Base-by-base conservation (phyloP, 2,888 invertebrate species). In the Polymixis flavicincta region DNA sequence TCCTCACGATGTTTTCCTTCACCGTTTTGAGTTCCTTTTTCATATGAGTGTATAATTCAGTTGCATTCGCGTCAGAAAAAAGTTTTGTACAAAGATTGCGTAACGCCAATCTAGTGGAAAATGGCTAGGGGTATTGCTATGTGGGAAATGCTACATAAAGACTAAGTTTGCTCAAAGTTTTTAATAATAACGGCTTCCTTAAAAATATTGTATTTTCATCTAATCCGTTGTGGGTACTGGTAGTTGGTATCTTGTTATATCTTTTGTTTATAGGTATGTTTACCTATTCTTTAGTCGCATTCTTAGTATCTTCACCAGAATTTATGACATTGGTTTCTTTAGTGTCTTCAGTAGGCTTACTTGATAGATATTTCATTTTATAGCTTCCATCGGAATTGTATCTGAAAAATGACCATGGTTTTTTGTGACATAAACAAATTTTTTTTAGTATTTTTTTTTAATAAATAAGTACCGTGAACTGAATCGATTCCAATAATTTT, bases 301-400 rank as follows among this genome's bases (percentile, higher is more conserved):
- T 80, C 66, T 83, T 72, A 72, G 76, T 71, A 37, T 78, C 78
- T 71, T 85, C 54, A 3, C 54, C 73, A 48, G 86, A 72, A 19
- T 89, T 83, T 48, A 83, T 73, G 5, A 71, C 45, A 48, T 78
- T 84, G 28, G 74, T 75, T 65, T 80, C 66, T n/a, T 75, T 67
- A 11, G 60, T 76, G 17, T 80, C 79, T 37, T 81, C 78, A 7
- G 78, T 57, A 32, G 84, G 57, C 87, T 97, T 97, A 45, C 89
- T 92, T 61, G 93, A 93, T 83, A 97, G 90, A 91, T 98, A 98
- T 70, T 97, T 97, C 74, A 93, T 92, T 87, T 97, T 97, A 91
- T 97, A 98, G 63, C 93, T 94, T 37, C 97, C 97, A 77, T 97
- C 95, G 1, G 97, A 97, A 89, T 97, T 97, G 88, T 95, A 96